Conservation (phyloP, 2,888 invertebrate species). For the Rotaria macrura region DNA sequence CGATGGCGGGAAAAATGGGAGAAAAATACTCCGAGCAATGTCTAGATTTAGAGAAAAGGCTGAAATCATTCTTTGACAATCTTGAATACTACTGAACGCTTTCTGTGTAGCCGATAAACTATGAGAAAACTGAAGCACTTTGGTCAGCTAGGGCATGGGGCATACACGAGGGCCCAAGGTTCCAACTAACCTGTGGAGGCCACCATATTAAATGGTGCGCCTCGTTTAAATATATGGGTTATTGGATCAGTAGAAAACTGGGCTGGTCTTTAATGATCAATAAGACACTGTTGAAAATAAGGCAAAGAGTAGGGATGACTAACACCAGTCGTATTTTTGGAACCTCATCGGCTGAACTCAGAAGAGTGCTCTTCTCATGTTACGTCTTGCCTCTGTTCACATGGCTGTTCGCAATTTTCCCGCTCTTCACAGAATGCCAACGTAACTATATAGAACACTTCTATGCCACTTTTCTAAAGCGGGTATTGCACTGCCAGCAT, state of each 20-base stretch:
- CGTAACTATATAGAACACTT: neutral
- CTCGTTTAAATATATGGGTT: neutral
- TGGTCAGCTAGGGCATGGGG: neutral
- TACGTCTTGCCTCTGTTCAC: neutral
- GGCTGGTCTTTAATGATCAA: neutral
- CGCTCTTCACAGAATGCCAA: neutral
- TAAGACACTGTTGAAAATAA: neutral
- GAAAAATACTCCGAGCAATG: neutral
- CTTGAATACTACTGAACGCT: neutral
- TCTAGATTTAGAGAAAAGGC: neutral
- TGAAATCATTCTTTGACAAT: neutral
- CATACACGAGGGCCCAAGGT: neutral
- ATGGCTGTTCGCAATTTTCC: neutral
- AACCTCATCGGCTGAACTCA: neutral
- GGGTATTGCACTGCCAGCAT: neutral
- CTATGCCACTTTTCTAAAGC: too few relatives aligned
- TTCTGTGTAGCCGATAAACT: neutral
- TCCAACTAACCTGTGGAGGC: neutral
- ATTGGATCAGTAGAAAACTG: neutral
- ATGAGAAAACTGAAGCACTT: neutral
- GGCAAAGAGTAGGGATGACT: neutral
- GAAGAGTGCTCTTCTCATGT: neutral
- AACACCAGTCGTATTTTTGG: neutral
- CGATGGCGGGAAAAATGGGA: neutral
- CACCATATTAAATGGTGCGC: neutral